phyloP scores from a whole-genome alignment of 2,888 invertebrate species.

The Lymantria monacha region DNA sequence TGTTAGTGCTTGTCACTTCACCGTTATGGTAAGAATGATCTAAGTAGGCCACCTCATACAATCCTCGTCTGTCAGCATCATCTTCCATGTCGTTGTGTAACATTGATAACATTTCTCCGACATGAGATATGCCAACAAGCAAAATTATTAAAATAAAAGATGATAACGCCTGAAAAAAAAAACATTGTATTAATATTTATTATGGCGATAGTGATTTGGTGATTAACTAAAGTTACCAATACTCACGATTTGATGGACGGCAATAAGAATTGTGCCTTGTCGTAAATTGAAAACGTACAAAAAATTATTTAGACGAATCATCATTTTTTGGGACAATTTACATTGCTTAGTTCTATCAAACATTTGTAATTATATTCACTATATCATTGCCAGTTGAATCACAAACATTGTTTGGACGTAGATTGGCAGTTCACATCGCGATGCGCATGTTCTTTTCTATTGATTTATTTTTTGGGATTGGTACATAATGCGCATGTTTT shows the following conservation, averaged over 20 bases:
- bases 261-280: conserved; percentile 78
- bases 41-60: conserved; percentile 61
- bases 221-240: conserved; percentile 10
- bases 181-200: neutral
- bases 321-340: conserved; percentile 67
- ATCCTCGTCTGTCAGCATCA: conserved; percentile 70
- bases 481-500: conserved; percentile 54
- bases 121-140: conserved; percentile 74
- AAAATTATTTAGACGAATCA: conserved; percentile 73
- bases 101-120: conserved; percentile 73
- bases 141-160: conserved; percentile 73
- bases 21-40: conserved; percentile 64
- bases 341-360: conserved; percentile 70
- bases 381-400: conserved; percentile 45
- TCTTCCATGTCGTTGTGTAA: conserved; percentile 78
- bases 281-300: conserved; percentile 78
- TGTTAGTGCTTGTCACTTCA: conserved; percentile 69
- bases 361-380: conserved; percentile 61
- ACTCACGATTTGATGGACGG: conserved; percentile 81
- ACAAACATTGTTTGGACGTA: conserved; percentile 59
- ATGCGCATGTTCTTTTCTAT: conserved; percentile 68
- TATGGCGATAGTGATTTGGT: neutral
- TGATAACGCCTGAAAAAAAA: conserved; percentile 64
- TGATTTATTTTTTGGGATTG: conserved; percentile 51
- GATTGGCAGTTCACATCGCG: conserved; percentile 24